phyloP scores from a whole-genome alignment of 2,888 invertebrate genomes.

The Lochmaea capreae region DNA sequence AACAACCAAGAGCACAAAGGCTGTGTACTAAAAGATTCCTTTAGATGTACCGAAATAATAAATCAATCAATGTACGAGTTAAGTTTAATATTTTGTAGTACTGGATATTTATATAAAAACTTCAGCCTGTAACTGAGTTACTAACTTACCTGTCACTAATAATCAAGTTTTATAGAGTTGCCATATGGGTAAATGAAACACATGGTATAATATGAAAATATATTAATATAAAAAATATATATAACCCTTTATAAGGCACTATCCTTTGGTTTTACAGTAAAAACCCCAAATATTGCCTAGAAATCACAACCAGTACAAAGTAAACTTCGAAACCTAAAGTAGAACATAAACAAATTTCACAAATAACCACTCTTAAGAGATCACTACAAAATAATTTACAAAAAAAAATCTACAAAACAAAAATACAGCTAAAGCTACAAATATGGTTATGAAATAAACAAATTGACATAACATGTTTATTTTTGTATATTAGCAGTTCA shows the following conservation, averaged over 20 bases:
- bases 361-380: conserved; percentile 19
- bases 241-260: conserved; percentile 50
- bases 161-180: not conserved
- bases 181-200: not conserved
- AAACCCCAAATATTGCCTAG: conserved; percentile 55
- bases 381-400: conserved; percentile 30
- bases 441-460: not conserved
- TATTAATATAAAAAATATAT: conserved; percentile 52
- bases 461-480: not conserved
- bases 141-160: too few species aligned
- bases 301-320: conserved; percentile 50
- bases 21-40: too few species aligned
- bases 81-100: too few species aligned
- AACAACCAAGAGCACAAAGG: too few species aligned
- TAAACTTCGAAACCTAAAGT: conserved; percentile 24
- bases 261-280: conserved; percentile 53
- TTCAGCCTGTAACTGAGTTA: too few species aligned
- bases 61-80: too few species aligned
- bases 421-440: conserved; percentile 16
- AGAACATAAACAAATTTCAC: conserved; percentile 9
- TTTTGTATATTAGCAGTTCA: conserved; percentile 15
- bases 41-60: too few species aligned
- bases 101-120: too few species aligned
- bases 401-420: conserved; percentile 29
- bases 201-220: conserved; percentile 33